These are phyloP conservation scores for Patiria miniata DNA, from an alignment of 35 echinoderm and acorn worm species.

Conservation along the genomic window DNA sequence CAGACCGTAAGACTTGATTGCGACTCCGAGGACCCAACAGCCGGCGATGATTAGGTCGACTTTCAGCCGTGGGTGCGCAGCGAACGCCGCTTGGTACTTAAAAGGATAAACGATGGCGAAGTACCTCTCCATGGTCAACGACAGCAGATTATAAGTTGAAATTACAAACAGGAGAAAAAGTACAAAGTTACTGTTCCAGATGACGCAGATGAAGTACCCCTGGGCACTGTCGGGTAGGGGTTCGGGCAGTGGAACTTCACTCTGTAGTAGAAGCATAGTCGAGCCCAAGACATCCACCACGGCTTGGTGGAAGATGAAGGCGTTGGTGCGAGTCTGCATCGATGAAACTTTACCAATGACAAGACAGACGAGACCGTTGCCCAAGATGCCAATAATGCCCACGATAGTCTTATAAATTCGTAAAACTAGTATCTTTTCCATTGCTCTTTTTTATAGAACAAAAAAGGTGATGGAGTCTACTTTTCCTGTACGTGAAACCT, in stretches of 20 bases:
- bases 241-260: constrained; percentile 2
- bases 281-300: constrained; percentile 22
- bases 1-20: not conserved
- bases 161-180: constrained; percentile 44
- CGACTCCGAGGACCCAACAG: constrained; percentile 29
- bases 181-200: constrained; percentile 46
- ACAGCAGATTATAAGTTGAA: constrained; percentile 52
- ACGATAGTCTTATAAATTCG: not conserved
- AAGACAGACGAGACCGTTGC: constrained; percentile 30
- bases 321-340: constrained; percentile 35
- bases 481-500: no score
- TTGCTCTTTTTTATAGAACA: not conserved
- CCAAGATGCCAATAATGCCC: constrained; percentile 12
- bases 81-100: constrained; percentile 12
- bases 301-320: constrained; percentile 43
- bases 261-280: not conserved
- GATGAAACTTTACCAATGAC: constrained; percentile 1
- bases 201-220: constrained; percentile 32
- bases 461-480: no score
- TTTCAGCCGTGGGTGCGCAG: not conserved
- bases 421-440: constrained; percentile 15
- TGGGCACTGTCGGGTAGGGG: constrained; percentile 13
- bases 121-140: constrained; percentile 66
- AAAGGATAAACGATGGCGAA: constrained; percentile 70
- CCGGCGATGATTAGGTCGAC: not conserved